phyloP scores from a whole-genome alignment of 92 coral and sea anemone genomes.

The Virgularia gustaviana region DNA sequence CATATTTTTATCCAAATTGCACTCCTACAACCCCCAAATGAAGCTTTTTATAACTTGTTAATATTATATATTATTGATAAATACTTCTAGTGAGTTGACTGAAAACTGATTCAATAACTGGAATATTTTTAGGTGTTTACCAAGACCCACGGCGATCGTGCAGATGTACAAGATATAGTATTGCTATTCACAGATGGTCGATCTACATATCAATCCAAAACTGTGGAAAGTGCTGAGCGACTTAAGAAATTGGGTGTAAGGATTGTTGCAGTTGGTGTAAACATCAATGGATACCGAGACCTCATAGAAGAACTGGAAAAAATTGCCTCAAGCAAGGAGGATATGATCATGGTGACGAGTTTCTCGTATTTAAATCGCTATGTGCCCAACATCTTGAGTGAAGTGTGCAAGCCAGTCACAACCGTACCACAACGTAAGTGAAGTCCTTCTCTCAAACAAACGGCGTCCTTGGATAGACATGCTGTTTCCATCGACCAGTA shows the following conservation, averaged over 20 bases:
- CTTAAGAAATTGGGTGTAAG: constrained; percentile 15
- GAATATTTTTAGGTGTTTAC: constrained; percentile 10
- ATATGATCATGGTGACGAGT: constrained; percentile 16
- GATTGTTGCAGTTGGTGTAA: constrained; percentile 26
- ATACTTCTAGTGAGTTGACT: background rate
- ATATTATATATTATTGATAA: too few species aligned
- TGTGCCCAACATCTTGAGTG: background rate
- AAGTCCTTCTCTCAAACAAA: too few species aligned
- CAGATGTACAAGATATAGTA: constrained; percentile 5
- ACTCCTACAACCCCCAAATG: too few species aligned
- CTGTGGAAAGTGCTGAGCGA: background rate
- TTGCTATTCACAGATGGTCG: constrained; percentile 23
- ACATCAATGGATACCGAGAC: background rate
- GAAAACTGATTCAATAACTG: background rate
- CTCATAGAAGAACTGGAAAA: background rate
- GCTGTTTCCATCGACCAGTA: too few species aligned
- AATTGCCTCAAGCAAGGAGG: constrained; percentile 20
- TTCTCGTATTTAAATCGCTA: constrained; percentile 6
- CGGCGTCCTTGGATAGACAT: too few species aligned
- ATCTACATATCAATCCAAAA: background rate
- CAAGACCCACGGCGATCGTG: constrained; percentile 12
- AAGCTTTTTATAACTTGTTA: too few species aligned
- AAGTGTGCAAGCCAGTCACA: constrained; percentile 22
- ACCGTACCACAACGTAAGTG: constrained; percentile 25
- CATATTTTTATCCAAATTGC: too few species aligned